Evolutionary conservation across 2,797 vertebrate species (phyloP).

Genomic region (Enteromius radiatus): DNA sequence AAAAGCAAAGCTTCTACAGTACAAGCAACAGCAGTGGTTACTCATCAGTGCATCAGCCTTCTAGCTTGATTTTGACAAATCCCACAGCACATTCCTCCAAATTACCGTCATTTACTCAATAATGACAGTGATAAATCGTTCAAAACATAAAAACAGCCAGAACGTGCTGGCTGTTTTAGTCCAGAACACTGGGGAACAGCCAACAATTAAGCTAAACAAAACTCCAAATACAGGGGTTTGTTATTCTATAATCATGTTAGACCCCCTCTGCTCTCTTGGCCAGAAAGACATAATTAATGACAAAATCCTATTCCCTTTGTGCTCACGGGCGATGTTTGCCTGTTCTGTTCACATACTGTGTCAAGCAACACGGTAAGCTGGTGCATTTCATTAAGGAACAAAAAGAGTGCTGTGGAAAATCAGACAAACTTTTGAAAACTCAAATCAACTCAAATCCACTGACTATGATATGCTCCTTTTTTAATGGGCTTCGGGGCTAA

Average conservation of each 20-base stretch:
- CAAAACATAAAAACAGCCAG: slow-evolving; percentile 37
- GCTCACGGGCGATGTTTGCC: slow-evolving; percentile 21
- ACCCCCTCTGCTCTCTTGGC: slow-evolving; percentile 49
- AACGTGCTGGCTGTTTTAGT: slow-evolving; percentile 33
- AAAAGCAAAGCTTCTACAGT: slow-evolving; percentile 21
- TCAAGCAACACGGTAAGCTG: slow-evolving; percentile 43
- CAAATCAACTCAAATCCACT: slow-evolving; percentile 36
- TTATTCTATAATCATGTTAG: slow-evolving; percentile 53
- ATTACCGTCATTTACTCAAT: slow-evolving; percentile 49
- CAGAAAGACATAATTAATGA: slow-evolving; percentile 55
- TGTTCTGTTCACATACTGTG: slow-evolving; percentile 51
- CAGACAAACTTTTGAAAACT: slow-evolving; percentile 45
- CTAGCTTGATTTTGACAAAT: slow-evolving; percentile 58
- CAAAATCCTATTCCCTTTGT: slow-evolving; percentile 52
- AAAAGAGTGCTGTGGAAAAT: slow-evolving; percentile 19
- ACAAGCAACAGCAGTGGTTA: slow-evolving; percentile 3
- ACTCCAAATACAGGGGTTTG: slow-evolving; percentile 41
- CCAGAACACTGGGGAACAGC: slow-evolving; percentile 41
- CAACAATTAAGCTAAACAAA: slow-evolving; percentile 56
- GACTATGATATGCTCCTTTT: slow-evolving; percentile 33
- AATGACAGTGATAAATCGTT: slow-evolving; percentile 47
- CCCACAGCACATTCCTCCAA: slow-evolving; percentile 50
- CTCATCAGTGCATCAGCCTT: slow-evolving; percentile 48
- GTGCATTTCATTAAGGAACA: slow-evolving; percentile 46
- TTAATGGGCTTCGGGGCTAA: slow-evolving; percentile 53